A percentile compares a stretch with the other conserved stretches of the same genome.
Conservation (phyloP, 2,797 vertebrate species). For the Phoebastria nigripes region DNA sequence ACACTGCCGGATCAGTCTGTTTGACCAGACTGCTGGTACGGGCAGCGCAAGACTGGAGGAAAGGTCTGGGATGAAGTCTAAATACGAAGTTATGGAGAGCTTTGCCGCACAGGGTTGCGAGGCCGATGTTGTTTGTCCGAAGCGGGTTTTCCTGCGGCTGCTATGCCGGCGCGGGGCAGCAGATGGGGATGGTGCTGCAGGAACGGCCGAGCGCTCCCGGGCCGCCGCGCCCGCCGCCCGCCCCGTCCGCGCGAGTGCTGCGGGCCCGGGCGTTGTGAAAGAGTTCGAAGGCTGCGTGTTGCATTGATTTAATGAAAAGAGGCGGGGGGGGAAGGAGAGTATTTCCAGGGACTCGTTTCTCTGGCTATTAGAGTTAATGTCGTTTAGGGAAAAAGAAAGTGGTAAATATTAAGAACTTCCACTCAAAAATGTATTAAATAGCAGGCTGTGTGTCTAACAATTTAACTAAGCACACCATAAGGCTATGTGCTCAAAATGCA, state of each 20-base stretch:
- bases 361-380: not conserved
- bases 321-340: rapidly evolving
- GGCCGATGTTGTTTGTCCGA: rapidly evolving
- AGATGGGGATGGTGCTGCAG: conserved; percentile 60
- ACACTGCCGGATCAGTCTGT: not conserved
- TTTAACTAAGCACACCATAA: not conserved
- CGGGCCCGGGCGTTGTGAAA: rapidly evolving
- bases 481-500: not conserved
- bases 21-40: not conserved
- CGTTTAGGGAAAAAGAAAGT: not conserved
- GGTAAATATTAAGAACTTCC: not conserved
- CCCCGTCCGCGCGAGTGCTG: not conserved
- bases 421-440: not conserved
- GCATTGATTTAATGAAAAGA: rapidly evolving
- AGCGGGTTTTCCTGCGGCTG: not conserved
- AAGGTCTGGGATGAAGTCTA: not conserved
- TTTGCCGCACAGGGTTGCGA: rapidly evolving
- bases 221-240: not conserved
- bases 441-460: not conserved
- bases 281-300: rapidly evolving
- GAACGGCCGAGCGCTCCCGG: not conserved
- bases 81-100: rapidly evolving
- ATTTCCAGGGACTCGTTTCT: rapidly evolving
- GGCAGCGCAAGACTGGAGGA: not conserved
- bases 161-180: not conserved